Evolutionary conservation across 2,797 vertebrate genomes (phyloP).

Genomic region (Molossus alvarezi): DNA sequence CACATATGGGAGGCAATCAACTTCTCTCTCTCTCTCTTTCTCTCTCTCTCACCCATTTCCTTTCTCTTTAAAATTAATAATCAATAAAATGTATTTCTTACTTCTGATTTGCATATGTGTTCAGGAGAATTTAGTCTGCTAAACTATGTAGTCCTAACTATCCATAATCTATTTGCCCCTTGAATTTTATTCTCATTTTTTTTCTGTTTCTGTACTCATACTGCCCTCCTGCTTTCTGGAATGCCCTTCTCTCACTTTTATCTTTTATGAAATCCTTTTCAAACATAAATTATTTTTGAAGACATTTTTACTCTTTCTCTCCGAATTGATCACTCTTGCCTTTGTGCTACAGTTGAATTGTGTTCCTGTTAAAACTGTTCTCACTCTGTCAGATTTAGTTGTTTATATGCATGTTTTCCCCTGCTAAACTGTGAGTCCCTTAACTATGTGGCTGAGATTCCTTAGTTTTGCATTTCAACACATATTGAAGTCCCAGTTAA

Average conservation of each 20-base stretch:
- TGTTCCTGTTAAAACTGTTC: not conserved
- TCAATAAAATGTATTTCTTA: not conserved
- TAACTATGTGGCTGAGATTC: accelerated
- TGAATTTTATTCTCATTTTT: constrained; percentile 6
- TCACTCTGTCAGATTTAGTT: not conserved
- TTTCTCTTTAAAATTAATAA: not conserved
- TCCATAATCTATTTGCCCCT: not conserved
- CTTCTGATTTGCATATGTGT: not conserved
- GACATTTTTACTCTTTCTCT: not conserved
- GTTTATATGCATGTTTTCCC: not conserved
- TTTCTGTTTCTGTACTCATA: not conserved
- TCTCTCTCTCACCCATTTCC: not conserved
- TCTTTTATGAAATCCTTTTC: not conserved
- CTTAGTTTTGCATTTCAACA: not conserved
- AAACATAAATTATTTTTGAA: constrained; percentile 5
- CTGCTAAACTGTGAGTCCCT: not conserved
- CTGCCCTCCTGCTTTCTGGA: not conserved
- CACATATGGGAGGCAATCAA: not conserved
- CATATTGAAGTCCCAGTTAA: not conserved
- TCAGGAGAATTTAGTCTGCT: not conserved
- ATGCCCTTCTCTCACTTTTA: not conserved
- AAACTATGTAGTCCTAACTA: not conserved
- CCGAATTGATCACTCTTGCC: not conserved
- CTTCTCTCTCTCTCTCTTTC: not conserved
- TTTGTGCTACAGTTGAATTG: not conserved